Evolutionary conservation across 2,888 invertebrate genomes (phyloP).

Genomic region (Proisotoma minuta): DNA sequence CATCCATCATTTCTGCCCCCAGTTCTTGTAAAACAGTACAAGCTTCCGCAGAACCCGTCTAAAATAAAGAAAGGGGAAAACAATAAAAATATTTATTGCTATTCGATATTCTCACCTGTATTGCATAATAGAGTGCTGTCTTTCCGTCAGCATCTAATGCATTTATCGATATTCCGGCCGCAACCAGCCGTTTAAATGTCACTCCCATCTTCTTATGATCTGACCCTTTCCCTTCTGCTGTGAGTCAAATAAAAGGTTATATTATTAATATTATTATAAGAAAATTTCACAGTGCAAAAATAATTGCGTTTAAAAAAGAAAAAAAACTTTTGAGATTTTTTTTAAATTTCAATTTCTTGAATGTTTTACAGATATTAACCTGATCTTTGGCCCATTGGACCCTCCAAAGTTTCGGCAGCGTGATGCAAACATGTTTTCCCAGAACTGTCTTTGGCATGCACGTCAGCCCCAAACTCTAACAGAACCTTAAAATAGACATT

Average conservation of each 20-base stretch:
- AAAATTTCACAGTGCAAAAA: no score
- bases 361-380: no score
- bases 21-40: constrained; percentile 44
- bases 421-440: constrained; percentile 45
- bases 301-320: no score
- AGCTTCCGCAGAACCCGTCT: constrained; percentile 48
- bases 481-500: constrained; percentile 36
- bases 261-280: no score
- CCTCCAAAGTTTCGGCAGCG: constrained; percentile 46
- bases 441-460: constrained; percentile 41
- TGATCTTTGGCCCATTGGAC: no score
- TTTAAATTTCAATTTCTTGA: no score
- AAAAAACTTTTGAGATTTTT: no score
- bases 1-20: constrained; percentile 46
- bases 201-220: constrained; percentile 47
- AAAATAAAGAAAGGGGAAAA: not conserved
- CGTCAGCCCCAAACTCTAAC: constrained; percentile 47
- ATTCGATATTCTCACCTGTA: constrained; percentile 29
- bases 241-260: no score
- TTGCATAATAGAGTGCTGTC: constrained; percentile 45
- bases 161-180: constrained; percentile 45
- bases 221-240: constrained; percentile 47
- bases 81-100: not conserved
- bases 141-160: constrained; percentile 47
- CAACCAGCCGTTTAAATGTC: constrained; percentile 44